Evolutionary conservation across 2,888 invertebrate species (phyloP).

Genomic region (Amphiduros pacificus): DNA sequence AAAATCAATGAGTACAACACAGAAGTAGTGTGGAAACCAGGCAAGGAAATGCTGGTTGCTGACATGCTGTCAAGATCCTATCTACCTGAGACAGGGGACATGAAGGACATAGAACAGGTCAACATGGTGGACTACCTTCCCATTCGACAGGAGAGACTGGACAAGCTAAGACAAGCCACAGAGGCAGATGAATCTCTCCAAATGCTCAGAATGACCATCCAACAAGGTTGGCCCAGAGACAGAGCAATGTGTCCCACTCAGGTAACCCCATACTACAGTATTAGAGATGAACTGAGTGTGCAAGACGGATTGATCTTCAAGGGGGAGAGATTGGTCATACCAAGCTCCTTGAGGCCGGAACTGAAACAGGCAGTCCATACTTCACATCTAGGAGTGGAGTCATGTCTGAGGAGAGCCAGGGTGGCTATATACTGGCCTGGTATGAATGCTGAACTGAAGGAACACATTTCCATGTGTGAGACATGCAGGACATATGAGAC

Average conservation of each 20-base stretch:
- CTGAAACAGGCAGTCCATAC: background rate
- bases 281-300: no score
- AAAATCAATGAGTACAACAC: background rate
- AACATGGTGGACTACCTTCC: no score
- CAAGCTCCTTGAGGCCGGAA: background rate
- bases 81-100: no score
- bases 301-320: slow-evolving; percentile 25
- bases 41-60: slow-evolving; percentile 14
- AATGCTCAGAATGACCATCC: slow-evolving; percentile 10
- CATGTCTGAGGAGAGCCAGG: slow-evolving; percentile 4
- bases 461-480: background rate
- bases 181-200: no score
- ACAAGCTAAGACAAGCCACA: no score
- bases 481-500: background rate
- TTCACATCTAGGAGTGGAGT: slow-evolving; percentile 4
- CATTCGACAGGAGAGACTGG: no score
- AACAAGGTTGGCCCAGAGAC: slow-evolving; percentile 22
- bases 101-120: no score
- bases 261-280: slow-evolving; percentile 16
- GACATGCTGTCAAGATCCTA: background rate
- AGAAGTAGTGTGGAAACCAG: background rate
- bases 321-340: slow-evolving; percentile 16
- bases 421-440: slow-evolving; percentile 4
- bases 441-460: background rate
- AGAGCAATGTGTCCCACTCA: background rate